phyloP scores from a whole-genome alignment of 2,888 invertebrate species.

The Ctenicera cuprea region DNA sequence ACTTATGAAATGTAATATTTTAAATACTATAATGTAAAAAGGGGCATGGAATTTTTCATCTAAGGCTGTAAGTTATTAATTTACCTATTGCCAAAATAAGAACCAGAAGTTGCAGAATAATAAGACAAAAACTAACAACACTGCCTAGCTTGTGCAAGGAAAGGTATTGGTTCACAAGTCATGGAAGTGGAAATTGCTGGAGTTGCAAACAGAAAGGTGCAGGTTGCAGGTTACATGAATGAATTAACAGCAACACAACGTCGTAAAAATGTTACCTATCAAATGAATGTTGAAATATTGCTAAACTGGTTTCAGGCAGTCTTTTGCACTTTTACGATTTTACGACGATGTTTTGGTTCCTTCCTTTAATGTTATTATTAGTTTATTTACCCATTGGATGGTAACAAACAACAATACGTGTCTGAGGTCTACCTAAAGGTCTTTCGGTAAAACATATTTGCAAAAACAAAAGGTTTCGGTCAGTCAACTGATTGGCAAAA shows the following conservation, averaged over 20 bases:
- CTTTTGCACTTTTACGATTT: background rate
- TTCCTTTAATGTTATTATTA: background rate
- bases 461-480: slow-evolving; percentile 27
- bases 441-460: background rate
- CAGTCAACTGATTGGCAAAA: slow-evolving; percentile 37
- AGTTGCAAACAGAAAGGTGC: slow-evolving; percentile 32
- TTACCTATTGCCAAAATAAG: no score
- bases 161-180: slow-evolving; percentile 21
- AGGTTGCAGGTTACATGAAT: slow-evolving; percentile 38
- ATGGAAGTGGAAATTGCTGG: slow-evolving; percentile 40
- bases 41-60: no score
- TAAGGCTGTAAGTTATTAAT: no score
- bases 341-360: background rate
- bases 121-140: slow-evolving; percentile 18
- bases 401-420: slow-evolving; percentile 13
- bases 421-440: slow-evolving; percentile 9
- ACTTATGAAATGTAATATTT: no score
- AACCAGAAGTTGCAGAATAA: slow-evolving; percentile 14
- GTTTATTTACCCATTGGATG: slow-evolving; percentile 10
- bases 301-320: slow-evolving; percentile 25
- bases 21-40: no score
- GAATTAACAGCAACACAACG: slow-evolving; percentile 26
- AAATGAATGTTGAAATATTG: slow-evolving; percentile 30
- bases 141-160: slow-evolving; percentile 25
- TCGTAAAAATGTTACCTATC: slow-evolving; percentile 32